Evolutionary conservation across 2,113 vertebrate genomes (phyloP), one percentile per base, ranked within the genome.

Genomic region (Rhinolophus sinicus): DNA sequence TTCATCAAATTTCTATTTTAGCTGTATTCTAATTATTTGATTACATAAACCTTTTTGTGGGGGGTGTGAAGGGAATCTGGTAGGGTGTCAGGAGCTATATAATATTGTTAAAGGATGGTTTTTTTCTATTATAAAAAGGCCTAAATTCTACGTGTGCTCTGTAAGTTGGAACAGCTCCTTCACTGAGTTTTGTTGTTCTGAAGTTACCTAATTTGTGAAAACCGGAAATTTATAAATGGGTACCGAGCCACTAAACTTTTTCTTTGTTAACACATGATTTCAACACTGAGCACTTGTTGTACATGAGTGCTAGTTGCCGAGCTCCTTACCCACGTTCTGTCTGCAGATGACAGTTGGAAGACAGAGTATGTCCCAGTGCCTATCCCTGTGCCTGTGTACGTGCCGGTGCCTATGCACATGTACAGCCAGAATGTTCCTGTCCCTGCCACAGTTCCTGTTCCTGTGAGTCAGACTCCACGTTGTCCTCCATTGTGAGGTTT

Each of bases 401-500:
- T 99, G 84, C 99, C 99, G n/a, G 97, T 99, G 92, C 99, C 99
- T 97, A 99, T 99, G 99, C 99, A 99, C 88, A 99, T 99, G 99
- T 99, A 99, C 81, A 98, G 99, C 98, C 99, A 99, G 98, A 98
- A 98, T 89, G 99, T 99, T 93, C 99, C 99, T 47, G 97, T 99
- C 95, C 99, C 99, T n/a, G 72, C 99, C 60, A 96, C 99, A 1
- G 96, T 99, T 97, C 99, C 99, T 98, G 96, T 99, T 98, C 99
- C 99, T 93, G 99, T 99, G 99, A 99, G 99, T 98, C 21, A 72
- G 15, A 81, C 67, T 93, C 93, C 88, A 78, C 6, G 3, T 14
- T 89, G 33, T 35, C 91, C 97, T 87, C n/a, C 62, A 69, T 44
- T 77, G 80, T 67, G 2, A 52, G 28, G 62, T 92, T 60, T 38